phyloP scores from a whole-genome alignment of 1,140 invertebrate species.

The Holcopasites calliopsidis region DNA sequence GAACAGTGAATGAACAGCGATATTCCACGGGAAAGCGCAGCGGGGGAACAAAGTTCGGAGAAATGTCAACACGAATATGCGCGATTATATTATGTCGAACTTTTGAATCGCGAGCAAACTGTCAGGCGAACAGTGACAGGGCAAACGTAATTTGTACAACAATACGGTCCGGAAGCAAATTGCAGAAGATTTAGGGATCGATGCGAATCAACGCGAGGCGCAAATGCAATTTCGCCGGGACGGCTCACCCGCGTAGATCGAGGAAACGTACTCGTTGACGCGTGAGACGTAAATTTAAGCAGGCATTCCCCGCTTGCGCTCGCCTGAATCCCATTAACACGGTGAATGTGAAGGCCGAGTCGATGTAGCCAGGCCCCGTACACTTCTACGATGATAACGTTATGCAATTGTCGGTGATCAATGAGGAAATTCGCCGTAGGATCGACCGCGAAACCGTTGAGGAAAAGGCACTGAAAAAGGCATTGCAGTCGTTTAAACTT shows the following conservation, averaged over 20 bases:
- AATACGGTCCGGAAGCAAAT: too few species aligned
- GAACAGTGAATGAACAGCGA: too few species aligned
- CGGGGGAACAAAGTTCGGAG: too few species aligned
- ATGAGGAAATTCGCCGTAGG: background rate
- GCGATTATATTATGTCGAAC: too few species aligned
- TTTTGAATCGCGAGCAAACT: too few species aligned
- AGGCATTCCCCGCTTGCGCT: background rate
- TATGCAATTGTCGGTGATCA: background rate
- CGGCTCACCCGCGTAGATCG: background rate
- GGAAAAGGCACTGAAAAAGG: background rate
- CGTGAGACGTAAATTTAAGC: background rate
- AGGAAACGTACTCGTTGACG: background rate
- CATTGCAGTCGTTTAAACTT: too few species aligned
- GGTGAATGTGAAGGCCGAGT: background rate
- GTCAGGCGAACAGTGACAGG: too few species aligned
- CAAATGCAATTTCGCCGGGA: background rate
- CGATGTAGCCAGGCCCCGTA: background rate
- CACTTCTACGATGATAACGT: background rate
- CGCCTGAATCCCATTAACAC: constrained; percentile 6
- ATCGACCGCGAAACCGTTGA: background rate
- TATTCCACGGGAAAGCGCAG: too few species aligned
- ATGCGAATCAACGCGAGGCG: background rate
- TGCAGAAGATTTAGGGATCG: background rate
- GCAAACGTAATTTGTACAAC: too few species aligned
- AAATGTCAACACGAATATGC: too few species aligned